phyloP scores from a whole-genome alignment of 2,888 invertebrate genomes.

The Drosophila suboccidentalis region DNA sequence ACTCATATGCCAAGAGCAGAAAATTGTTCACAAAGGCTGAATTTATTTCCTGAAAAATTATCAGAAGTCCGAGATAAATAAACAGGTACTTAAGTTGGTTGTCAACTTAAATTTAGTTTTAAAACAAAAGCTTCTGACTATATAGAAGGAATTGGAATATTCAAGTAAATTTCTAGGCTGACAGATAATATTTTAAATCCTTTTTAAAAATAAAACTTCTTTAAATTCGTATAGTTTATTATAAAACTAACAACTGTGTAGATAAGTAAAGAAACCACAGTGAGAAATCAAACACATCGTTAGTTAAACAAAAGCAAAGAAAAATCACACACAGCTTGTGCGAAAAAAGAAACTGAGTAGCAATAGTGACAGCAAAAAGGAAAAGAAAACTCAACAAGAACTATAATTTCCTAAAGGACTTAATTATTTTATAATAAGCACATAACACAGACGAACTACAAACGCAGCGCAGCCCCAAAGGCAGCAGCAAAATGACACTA shows the following conservation, averaged over 20 bases:
- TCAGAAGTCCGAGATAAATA: neutral
- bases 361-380: slow-evolving; percentile 37
- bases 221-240: neutral
- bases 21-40: neutral
- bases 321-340: slow-evolving; percentile 51
- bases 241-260: neutral
- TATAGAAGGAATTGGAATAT: too few relatives aligned
- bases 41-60: neutral
- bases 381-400: slow-evolving; percentile 59
- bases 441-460: slow-evolving; percentile 66
- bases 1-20: slow-evolving; percentile 68
- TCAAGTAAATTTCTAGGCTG: neutral
- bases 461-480: slow-evolving; percentile 35
- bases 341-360: slow-evolving; percentile 25
- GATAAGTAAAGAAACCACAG: slow-evolving; percentile 33
- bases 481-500: slow-evolving; percentile 10
- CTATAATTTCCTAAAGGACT: slow-evolving; percentile 83
- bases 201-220: neutral
- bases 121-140: neutral
- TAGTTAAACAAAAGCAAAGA: slow-evolving; percentile 6
- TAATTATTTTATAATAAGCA: slow-evolving; percentile 84
- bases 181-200: neutral
- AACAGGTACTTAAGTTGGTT: neutral
- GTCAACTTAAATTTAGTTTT: neutral
- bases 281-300: slow-evolving; percentile 3